Evolutionary conservation across 2,888 invertebrate species (phyloP), one percentile per base, ranked within the genome.

Genomic region (Drosophila ezoana): DNA sequence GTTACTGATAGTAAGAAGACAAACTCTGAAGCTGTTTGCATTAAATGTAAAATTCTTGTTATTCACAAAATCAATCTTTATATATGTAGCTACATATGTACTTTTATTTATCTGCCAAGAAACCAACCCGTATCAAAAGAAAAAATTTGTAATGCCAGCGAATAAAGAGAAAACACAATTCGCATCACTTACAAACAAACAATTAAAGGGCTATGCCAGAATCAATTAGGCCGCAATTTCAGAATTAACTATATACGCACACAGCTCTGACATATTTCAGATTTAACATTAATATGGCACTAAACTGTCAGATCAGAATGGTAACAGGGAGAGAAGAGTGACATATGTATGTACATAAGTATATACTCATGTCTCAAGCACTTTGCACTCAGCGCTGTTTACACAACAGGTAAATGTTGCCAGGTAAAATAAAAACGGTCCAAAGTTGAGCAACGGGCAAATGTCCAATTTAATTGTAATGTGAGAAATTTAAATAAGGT

Each of bases 401-500:
- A 70, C 60, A 49, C 63, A 47, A 73, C 64, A 68, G 71, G 48
- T 57, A 71, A 81, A 73, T 60, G 71, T 16, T 49, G 38, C 63
- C 64, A 70, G 79, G 66, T 72, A 79, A 62, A 57, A 60, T 41
- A 58, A 23, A 18, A 33, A 10, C 44, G 51, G 58, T 71, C 66
- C 53, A 57, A 53, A 53, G 63, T 82, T 64, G 67, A 66, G 18
- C 62, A 57, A 60, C 66, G 44, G 72, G 44, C 65, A 51, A 54
- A 61, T 64, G 73, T 62, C 64, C 38, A 69, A 62, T 86, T 84
- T 88, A 86, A 83, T 88, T 85, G 84, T 85, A 85, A 85, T 85
- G 84, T 89, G 89, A 87, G 79, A 89, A 85, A 87, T 89, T 85
- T 84, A 83, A 83, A 83, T 83, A 80, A 86, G 89, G 83, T 89